A percentile compares a stretch with the other conserved stretches of the same genome.
These are phyloP conservation scores for Halotydeus destructor DNA, from an alignment of 1,140 invertebrate species.

Conservation along the genomic window DNA sequence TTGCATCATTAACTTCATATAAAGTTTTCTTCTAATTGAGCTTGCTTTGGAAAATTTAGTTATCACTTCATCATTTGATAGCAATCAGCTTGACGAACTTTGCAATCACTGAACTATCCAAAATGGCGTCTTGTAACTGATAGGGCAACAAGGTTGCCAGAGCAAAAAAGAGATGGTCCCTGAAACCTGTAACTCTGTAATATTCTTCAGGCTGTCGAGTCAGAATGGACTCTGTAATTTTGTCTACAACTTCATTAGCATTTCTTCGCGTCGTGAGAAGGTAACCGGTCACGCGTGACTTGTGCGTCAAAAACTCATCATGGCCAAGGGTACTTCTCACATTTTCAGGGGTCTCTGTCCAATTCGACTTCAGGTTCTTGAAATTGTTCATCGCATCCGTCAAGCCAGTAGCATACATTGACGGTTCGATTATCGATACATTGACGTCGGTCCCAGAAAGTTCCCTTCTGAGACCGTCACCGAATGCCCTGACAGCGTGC, in stretches of 20 bases:
- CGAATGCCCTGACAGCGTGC: slow-evolving; percentile 29
- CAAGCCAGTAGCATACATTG: slow-evolving; percentile 4
- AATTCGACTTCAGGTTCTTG: slow-evolving; percentile 10
- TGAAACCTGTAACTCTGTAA: no score
- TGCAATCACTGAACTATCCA: no score
- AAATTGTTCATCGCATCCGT: not conserved
- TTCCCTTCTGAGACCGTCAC: slow-evolving; percentile 30
- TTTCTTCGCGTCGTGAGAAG: slow-evolving; percentile 17
- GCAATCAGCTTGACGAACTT: no score
- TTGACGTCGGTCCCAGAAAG: slow-evolving; percentile 30
- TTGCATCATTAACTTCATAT: no score
- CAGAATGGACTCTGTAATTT: slow-evolving; percentile 22
- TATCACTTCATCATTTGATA: no score
- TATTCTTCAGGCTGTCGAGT: slow-evolving; percentile 12
- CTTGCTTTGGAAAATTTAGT: no score
- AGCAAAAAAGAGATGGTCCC: no score
- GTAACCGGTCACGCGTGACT: no score
- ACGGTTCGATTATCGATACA: slow-evolving; percentile 30
- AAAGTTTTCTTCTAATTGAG: no score
- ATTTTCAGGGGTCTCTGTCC: slow-evolving; percentile 22
- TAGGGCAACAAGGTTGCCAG: no score
- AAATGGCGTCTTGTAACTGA: no score
- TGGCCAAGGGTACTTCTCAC: slow-evolving; percentile 23
- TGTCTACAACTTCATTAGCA: slow-evolving; percentile 22
- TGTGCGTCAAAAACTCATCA: slow-evolving; percentile 12